Conservation (phyloP, 2,888 invertebrate species). For the Tupiocoris notatus region DNA sequence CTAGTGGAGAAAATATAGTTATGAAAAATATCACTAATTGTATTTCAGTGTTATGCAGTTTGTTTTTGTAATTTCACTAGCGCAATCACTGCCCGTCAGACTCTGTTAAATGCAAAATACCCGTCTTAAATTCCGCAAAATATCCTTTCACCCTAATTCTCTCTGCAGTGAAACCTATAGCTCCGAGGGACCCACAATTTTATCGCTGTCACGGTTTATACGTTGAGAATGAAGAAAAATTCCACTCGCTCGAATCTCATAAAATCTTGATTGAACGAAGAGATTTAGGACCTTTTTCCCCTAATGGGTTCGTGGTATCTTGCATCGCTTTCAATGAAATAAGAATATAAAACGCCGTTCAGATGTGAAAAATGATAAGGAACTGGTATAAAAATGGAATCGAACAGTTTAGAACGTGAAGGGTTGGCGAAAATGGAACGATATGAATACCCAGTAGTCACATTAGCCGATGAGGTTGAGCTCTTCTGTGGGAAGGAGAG, state of each 20-base stretch:
- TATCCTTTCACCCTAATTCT: no score
- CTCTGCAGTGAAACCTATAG: background rate
- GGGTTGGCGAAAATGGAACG: constrained; percentile 19
- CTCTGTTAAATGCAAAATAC: no score
- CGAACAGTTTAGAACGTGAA: constrained; percentile 6
- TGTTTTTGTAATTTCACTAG: no score
- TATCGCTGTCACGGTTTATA: background rate
- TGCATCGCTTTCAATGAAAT: background rate
- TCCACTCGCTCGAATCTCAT: constrained; percentile 15
- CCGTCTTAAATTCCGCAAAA: no score
- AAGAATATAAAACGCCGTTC: constrained; percentile 15
- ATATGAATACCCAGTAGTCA: constrained; percentile 34
- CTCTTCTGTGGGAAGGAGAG: background rate
- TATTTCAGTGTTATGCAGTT: no score
- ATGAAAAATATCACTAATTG: no score
- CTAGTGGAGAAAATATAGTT: no score
- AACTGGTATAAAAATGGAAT: constrained; percentile 6
- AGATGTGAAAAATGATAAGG: constrained; percentile 22
- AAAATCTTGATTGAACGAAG: constrained; percentile 21
- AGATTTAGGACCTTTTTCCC: constrained; percentile 33
- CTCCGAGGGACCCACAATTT: background rate
- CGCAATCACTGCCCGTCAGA: no score
- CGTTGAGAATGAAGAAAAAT: constrained; percentile 7
- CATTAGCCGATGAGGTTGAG: constrained; percentile 39
- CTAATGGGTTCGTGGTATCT: constrained; percentile 21